These are phyloP conservation scores for Antennarius striatus DNA, from an alignment of 2,113 vertebrate genomes.

Conservation along the genomic window DNA sequence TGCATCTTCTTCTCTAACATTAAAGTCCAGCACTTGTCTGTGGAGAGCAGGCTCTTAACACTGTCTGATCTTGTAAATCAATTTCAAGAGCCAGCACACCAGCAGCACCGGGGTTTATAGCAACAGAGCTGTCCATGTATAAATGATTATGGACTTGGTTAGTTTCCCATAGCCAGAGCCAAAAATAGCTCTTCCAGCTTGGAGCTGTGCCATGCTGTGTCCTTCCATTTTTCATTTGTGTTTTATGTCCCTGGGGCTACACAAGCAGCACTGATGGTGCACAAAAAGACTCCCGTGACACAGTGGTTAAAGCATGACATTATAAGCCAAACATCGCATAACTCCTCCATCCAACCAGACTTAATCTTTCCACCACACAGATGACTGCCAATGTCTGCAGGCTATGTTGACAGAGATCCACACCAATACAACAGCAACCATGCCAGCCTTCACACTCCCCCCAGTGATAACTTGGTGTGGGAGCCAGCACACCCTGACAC, in stretches of 20 bases:
- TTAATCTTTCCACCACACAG: not conserved
- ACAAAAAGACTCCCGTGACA: not conserved
- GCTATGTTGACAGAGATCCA: not conserved
- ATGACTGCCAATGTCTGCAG: not conserved
- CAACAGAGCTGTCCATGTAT: conserved; percentile 17
- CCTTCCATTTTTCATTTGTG: conserved; percentile 30
- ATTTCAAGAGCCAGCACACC: conserved; percentile 6
- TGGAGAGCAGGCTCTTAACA: conserved; percentile 9
- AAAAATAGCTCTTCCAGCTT: conserved; percentile 65
- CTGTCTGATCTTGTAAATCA: conserved; percentile 22
- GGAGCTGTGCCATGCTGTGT: conserved; percentile 25
- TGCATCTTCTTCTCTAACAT: not conserved
- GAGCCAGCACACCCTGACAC: conserved; percentile 42
- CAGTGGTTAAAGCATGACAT: not conserved
- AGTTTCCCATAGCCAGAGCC: conserved; percentile 70
- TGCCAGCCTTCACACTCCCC: not conserved
- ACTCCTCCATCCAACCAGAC: not conserved
- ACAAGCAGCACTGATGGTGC: not conserved
- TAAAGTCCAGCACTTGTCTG: conserved; percentile 1
- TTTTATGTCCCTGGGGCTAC: conserved; percentile 12
- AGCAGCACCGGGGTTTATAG: conserved; percentile 34
- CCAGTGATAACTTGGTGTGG: conserved; percentile 15
- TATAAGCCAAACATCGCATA: not conserved
- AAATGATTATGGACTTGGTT: conserved; percentile 53
- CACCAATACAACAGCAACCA: not conserved